Conservation (phyloP, 2,113 vertebrate genomes). For the Uria aalge region DNA sequence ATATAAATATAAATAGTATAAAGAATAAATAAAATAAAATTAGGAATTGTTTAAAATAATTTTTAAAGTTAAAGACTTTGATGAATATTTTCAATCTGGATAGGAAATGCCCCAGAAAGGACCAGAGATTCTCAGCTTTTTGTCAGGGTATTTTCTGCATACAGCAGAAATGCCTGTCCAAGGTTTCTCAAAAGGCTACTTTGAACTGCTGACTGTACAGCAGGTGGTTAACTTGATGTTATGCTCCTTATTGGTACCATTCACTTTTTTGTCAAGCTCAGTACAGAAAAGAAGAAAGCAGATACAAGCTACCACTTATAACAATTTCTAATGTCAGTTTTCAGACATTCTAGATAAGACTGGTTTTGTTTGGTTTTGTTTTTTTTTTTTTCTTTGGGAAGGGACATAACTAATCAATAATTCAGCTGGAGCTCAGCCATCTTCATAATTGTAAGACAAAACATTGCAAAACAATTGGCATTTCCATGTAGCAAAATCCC, state of each 20-base stretch:
- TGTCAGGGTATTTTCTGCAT: neutral
- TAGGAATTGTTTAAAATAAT: neutral
- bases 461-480: constrained; percentile 2
- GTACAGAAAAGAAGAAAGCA: neutral
- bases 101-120: neutral
- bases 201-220: neutral
- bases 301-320: neutral
- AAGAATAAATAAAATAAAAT: neutral
- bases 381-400: neutral
- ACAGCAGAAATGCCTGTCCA: neutral
- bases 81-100: neutral
- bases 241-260: neutral
- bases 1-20: neutral
- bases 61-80: neutral
- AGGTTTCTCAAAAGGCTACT: neutral
- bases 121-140: neutral
- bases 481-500: constrained; percentile 33
- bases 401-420: neutral
- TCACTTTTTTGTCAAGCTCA: neutral
- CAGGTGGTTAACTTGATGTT: neutral
- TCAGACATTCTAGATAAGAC: neutral
- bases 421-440: neutral
- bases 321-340: neutral
- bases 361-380: neutral
- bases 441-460: constrained; percentile 27